Base-by-base conservation (phyloP, 2,888 invertebrate genomes). In the Cataglyphis livida region DNA sequence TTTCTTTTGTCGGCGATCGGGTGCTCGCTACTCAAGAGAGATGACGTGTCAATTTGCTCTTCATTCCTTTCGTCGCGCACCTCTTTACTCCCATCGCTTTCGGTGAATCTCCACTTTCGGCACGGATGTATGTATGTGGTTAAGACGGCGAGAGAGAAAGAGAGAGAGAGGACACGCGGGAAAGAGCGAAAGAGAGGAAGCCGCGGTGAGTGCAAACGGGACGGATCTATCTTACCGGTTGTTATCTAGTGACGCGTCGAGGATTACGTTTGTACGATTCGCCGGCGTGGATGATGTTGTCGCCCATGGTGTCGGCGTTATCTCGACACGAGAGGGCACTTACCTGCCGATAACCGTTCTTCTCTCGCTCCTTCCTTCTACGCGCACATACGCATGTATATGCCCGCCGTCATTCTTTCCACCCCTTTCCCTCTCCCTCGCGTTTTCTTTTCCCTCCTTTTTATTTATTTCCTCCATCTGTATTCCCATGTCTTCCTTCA, bases 311-410 rank as follows among this genome's bases (percentile, higher is more conserved):
- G 94, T 94, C 93, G 93, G 91, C 91, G 90, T 93, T 94, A 94
- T 94, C 94, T 93, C 92, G 91, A 93, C 94, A 94, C 92, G 92
- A 90, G 92, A 94, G 94, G 94, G 94, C 94, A 94, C 94, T 94
- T 93, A 94, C 93, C 93, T 90, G 78, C 91, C 91, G 94, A 94
- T 94, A 94, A 94, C 91, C 90, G 89, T 88, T 2, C 51, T 73
- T 79, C 75, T 84, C 59, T 81, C 82, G 66, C 79, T 83, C 78
- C 87, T 85, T 84, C 84, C 74, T 61, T 76, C 75, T 38, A 25
- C 73, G 38, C 62, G 57, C 68, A 74, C 83, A 78, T 65, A 70
- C 70, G 44, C 57, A 48, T 18, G 68, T 62, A 68, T 65, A 59
- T 59, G 44, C 76, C 75, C 51, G 61, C 84, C 65, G 79, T 73